These are phyloP conservation scores for Pomacea maculata DNA, from an alignment of 1,140 invertebrate species.

Conservation along the genomic window DNA sequence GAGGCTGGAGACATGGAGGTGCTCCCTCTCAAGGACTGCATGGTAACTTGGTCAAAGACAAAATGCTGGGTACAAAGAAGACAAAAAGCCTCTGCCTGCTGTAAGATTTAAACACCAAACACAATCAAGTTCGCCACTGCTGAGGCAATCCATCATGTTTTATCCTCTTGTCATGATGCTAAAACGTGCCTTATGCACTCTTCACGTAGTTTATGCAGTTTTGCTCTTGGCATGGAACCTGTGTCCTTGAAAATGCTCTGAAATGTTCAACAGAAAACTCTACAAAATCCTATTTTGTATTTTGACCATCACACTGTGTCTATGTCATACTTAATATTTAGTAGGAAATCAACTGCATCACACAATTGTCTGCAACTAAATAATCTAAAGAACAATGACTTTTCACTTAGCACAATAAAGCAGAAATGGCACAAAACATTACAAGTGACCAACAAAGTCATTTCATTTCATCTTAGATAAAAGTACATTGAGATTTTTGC, in stretches of 20 bases:
- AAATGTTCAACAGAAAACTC: constrained; percentile 59
- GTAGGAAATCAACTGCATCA: not conserved
- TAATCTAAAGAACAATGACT: too few species aligned
- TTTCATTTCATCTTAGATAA: not conserved
- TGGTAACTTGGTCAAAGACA: too few species aligned
- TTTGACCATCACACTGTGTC: not conserved
- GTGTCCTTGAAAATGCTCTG: constrained; percentile 83
- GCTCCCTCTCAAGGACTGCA: too few species aligned
- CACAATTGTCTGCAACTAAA: too few species aligned
- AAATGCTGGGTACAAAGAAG: too few species aligned
- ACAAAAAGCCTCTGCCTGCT: too few species aligned
- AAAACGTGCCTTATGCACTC: constrained; percentile 23
- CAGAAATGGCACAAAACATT: not conserved
- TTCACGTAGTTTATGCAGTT: constrained; percentile 65
- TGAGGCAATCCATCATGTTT: too few species aligned
- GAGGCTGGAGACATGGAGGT: too few species aligned
- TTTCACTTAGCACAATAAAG: not conserved
- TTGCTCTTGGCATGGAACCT: constrained; percentile 75
- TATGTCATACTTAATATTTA: not conserved
- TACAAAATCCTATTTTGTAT: constrained; percentile 12
- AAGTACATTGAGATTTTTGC: not conserved
- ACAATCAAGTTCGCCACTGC: too few species aligned
- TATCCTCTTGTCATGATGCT: not conserved
- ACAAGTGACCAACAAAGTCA: not conserved
- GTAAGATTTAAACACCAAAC: too few species aligned